These are phyloP conservation scores for Cromileptes altivelis DNA, from an alignment of 2,113 vertebrate genomes.

Conservation along the genomic window DNA sequence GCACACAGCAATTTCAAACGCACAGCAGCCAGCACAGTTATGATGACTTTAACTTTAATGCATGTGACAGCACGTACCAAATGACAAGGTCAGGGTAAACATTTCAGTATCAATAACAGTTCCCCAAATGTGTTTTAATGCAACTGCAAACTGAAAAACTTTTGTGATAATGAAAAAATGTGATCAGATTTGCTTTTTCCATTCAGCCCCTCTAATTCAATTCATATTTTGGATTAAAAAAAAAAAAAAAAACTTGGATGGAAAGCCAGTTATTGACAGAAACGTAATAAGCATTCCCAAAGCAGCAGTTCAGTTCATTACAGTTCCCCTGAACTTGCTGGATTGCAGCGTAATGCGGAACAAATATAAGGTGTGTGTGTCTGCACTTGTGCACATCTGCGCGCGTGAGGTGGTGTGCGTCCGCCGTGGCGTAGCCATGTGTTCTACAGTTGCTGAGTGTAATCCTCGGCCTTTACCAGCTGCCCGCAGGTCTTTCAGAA, in stretches of 20 bases:
- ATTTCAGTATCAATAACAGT: conserved; percentile 33
- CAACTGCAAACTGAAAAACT: conserved; percentile 18
- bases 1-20: not conserved
- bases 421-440: conserved; percentile 60
- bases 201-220: conserved; percentile 32
- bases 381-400: conserved; percentile 21
- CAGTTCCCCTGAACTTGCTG: conserved; percentile 21
- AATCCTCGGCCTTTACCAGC: conserved; percentile 71
- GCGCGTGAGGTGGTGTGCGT: conserved; percentile 8
- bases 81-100: conserved; percentile 27
- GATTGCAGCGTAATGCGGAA: conserved; percentile 25
- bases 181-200: conserved; percentile 27
- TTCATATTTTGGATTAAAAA: conserved; percentile 44
- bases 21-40: conserved; percentile 9
- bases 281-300: conserved; percentile 49
- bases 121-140: conserved; percentile 21
- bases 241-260: conserved; percentile 16
- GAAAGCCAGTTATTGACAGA: conserved; percentile 56
- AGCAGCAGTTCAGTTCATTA: conserved; percentile 50
- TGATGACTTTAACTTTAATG: not conserved
- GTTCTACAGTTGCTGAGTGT: conserved; percentile 64
- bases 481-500: conserved; percentile 68
- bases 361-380: conserved; percentile 21
- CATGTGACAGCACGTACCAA: conserved; percentile 33
- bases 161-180: conserved; percentile 38